Evolutionary conservation across 2,888 invertebrate species (phyloP), one percentile per base, ranked within the genome.

Genomic region (Coelopa pilipes): DNA sequence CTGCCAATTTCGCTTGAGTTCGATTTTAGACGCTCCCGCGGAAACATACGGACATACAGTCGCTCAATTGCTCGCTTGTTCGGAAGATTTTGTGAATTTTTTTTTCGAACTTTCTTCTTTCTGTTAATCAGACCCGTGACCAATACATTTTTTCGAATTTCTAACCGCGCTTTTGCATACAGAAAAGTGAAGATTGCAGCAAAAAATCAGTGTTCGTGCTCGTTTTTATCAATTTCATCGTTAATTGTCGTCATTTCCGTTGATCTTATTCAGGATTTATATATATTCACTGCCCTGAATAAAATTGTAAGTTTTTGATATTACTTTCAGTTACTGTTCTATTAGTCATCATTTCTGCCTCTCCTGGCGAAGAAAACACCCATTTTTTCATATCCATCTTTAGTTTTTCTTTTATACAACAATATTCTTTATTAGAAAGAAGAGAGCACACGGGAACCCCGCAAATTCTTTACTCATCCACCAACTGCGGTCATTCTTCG

Each of bases 1-100:
- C 75, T 75, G 70, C 73, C 75, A 76, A 75, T 72, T 77, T 74
- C 69, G 67, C 74, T 73, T 77, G 80, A 80, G 80, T 80, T 77
- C 74, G 74, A 76, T 78, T 80, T 79, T 79, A 79, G 75, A 77
- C 76, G 76, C 76, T 74, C 77, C 74, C 67, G 75, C 65, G 76
- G 75, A 72, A 77, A 76, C 72, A 73, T 12, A 65, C 15, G 7
- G 62, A 21, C 57, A 50, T 17, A 19, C 15, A 60, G 4, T 45
- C 53, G 53, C 13, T 53, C 2, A 34, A 2, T 34, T 59, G 57
- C 57, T 59, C 57, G 19, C 24, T 19, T 62, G 15, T 62, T 62
- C 34, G 13, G 13, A 21, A 21, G 13, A 46, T 49, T 65, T 62
- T 65, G 17, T 17, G n/a, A 65, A 1, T 45, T 45, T 1, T 15